Evolutionary conservation across 1,140 invertebrate species (phyloP).

Genomic region (Drosophila pruinosa): DNA sequence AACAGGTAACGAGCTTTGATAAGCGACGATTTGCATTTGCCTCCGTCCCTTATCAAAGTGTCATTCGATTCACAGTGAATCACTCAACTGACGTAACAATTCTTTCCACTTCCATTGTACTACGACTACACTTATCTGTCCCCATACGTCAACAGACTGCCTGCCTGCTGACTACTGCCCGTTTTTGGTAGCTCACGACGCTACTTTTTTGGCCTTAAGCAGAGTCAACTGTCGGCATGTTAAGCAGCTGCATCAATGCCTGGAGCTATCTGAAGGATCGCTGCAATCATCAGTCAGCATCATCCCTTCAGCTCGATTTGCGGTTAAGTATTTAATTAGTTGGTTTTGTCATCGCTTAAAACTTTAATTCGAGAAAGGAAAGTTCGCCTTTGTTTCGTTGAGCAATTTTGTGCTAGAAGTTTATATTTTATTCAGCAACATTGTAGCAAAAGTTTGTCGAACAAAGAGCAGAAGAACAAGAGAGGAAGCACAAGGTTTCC

Average conservation of each 20-base stretch:
- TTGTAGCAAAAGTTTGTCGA: slow-evolving; percentile 4
- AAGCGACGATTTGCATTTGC: slow-evolving; percentile 13
- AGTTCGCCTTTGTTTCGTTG: slow-evolving; percentile 6
- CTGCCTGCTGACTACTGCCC: neutral
- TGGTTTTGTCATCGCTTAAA: neutral
- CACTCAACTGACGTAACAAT: slow-evolving; percentile 5
- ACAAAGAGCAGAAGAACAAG: neutral
- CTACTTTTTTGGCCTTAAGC: neutral
- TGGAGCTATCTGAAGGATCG: neutral
- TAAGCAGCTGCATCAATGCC: neutral
- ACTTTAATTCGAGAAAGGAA: neutral
- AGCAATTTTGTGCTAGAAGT: slow-evolving; percentile 1
- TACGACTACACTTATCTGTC: neutral
- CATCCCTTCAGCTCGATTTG: neutral
- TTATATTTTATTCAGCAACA: slow-evolving; percentile 20
- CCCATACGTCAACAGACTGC: neutral
- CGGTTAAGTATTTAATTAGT: neutral
- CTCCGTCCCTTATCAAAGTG: neutral
- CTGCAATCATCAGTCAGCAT: neutral
- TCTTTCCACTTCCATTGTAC: neutral
- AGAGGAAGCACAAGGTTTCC: neutral
- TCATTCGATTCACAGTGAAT: neutral
- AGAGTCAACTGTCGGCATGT: slow-evolving; percentile 13
- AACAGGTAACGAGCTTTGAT: slow-evolving; percentile 10
- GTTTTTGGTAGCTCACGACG: neutral